Base-by-base conservation (phyloP, 1,140 invertebrate genomes). In the Habropoda laboriosa region DNA sequence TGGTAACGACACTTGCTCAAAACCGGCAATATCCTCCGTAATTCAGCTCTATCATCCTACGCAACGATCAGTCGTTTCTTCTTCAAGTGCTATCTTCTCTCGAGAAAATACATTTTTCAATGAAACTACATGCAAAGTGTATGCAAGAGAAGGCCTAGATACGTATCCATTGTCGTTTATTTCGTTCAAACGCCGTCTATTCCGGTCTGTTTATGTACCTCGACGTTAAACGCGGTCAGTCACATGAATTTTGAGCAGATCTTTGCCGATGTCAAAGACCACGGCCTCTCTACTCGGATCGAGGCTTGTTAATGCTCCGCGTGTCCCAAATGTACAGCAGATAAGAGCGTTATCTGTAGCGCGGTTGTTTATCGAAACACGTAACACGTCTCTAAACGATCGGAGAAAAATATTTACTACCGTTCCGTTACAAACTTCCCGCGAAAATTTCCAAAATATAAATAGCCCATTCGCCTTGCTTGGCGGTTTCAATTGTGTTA, bases 261-360 rank as follows among this genome's bases (percentile, higher is more conserved):
- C 60, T 42, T 4, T 18, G n/a, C 10, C 18, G 63, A 68, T 68
- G 74, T 76, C 74, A 55, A 35, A 68, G 74, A 18, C 1, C 74
- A 47, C 30, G 74, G 40, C 63, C 63, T 35, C 1, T 7, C 4
- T 27, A 5, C 21, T 3, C 58, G 35, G 73, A 57, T 76, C 32
- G 16, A 1, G 6, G n/a, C 32, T 45, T 1, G 71, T 67, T 38
- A 30, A 45, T 13, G 27, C 13, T 27, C 32, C 30, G 24, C 2
- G 0, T n/a, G 71, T 51, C 42, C 45, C 40, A 27, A 38, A 68
- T 61, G 6, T 61, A 27, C 1, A 4, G 7, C 12, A n/a, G 74
- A 76, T 67, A 67, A 57, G 40, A 18, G 4, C 0, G 21, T 45
- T 58, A 76, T 76, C 63, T 30, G n/a, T n/a, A n/a, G n/a, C 30